Evolutionary conservation across 2,113 vertebrate species (phyloP), one percentile per base, ranked within the genome.

Genomic region (Limanda limanda): DNA sequence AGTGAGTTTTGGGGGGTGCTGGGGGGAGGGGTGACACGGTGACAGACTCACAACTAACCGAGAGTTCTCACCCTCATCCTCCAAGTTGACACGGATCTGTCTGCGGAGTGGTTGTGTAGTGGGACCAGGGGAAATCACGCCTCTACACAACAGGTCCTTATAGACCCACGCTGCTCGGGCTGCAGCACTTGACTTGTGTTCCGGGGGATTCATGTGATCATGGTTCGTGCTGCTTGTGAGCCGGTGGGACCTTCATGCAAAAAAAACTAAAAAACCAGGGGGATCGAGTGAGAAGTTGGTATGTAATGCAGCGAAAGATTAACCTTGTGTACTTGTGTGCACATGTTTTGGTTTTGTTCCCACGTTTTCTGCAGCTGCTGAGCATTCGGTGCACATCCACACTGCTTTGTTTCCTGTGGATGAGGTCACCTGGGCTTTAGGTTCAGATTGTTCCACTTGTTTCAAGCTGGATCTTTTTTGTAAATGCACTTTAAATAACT

Each of bases 1-100:
- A 97, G 97, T 31, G n/a, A n/a, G n/a, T 31, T 7, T 31, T 5
- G 31, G 31, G 31, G 27, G 27, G 27, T 27, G 27, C 5, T 31
- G 31, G 5, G 31, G 31, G 68, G 74, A 18, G 79, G 76, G 74
- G 56, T 71, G 65, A 72, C 74, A 92, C 6, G 51, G 20, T 81
- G 73, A 62, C 21, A 70, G 68, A 6, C 40, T 91, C 78, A 20
- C 78, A 56, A 45, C 25, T 68, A 64, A 56, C 17, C 69, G 52
- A 69, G 74, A 79, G 66, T 78, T 84, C 71, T 71, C 84, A 60
- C 74, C 59, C 25, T 61, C 25, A 25, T 66, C 61, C 60, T 72
- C 55, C 74, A 86, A 88, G 72, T 56, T 78, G 68, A 55, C 66
- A 27, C 82, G 77, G 76, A 80, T 89, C 91, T 86, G 58, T 67